Base-by-base conservation (phyloP, 2,797 vertebrate species). In the Mus caroli region DNA sequence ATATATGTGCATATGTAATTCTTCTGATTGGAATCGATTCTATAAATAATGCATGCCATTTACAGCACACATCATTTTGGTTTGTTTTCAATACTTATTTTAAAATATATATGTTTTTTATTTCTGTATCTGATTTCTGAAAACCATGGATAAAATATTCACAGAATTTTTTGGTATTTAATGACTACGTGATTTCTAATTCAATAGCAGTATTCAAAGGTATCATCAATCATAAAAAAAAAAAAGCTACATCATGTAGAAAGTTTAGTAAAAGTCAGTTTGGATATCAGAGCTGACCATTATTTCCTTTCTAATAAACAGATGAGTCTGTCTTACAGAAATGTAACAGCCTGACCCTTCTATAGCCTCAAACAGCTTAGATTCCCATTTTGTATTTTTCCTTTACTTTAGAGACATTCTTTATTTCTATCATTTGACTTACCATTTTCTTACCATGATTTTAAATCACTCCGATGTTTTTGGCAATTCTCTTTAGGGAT, bases 41-140 rank as follows among this genome's bases (percentile, higher is more conserved):
- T 95, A 95, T 97, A 98, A 97, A 86, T 97, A 96, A 86, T 85
- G 54, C 82, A 94, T 96, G 67, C n/a, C 86, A 97, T 58, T 95
- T 97, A 96, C 94, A 97, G 75, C 89, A 94, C 34, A 97, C 50
- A 97, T 98, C 80, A 97, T 92, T 98, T 96, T 97, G 75, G 95
- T 95, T 97, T 98, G 94, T 93, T 96, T 95, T 94, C 87, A 97
- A 93, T 96, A 94, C 50, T 96, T 96, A 95, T 94, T 96, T 97
- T 69, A 69, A 97, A 82, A 92, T 76, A 94, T 84, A 95, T 97
- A 92, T 91, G 52, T 12, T 90, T 95, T 92, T 97, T 96, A 97
- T 96, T 97, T 96, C 79, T 95, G 43, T 71, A 92, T 96, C 92
- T 97, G 88, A 97, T 92, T 96, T 97, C 87, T 95, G 56, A 95